phyloP scores from a whole-genome alignment of 2,113 vertebrate species.

The Peromyscus leucopus region DNA sequence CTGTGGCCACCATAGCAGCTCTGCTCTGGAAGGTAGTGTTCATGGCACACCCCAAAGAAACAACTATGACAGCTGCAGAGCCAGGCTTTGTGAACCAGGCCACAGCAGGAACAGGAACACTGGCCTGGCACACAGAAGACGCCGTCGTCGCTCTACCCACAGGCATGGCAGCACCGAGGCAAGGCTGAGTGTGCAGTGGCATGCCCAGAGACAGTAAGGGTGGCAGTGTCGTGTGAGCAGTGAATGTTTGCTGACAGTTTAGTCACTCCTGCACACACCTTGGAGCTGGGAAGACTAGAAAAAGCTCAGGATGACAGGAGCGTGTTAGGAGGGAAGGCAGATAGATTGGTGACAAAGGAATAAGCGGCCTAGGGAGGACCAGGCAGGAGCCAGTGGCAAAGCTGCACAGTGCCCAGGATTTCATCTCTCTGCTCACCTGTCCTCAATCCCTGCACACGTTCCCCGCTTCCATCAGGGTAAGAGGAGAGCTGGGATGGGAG shows the following conservation, averaged over 20 bases:
- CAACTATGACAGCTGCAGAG: neutral
- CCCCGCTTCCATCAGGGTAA: neutral
- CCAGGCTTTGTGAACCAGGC: neutral
- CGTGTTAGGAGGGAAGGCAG: neutral
- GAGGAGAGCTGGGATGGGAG: neutral
- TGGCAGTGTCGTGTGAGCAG: neutral
- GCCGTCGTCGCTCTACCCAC: neutral
- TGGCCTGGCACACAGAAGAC: neutral
- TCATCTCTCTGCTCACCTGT: neutral
- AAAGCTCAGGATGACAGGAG: neutral
- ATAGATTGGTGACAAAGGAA: neutral
- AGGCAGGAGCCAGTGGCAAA: neutral
- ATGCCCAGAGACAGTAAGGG: neutral
- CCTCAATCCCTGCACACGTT: neutral
- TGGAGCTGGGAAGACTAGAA: neutral
- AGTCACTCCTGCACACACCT: neutral
- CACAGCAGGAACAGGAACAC: accelerated
- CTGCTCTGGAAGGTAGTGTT: no score
- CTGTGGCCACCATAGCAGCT: neutral
- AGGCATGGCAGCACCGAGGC: neutral
- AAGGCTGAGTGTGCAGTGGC: neutral
- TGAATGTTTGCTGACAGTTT: neutral
- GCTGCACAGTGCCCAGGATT: neutral
- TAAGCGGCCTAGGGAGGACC: neutral
- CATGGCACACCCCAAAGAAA: neutral